These are phyloP conservation scores for Anneissia japonica DNA, from an alignment of 35 echinoderm and acorn worm species.

Conservation along the genomic window DNA sequence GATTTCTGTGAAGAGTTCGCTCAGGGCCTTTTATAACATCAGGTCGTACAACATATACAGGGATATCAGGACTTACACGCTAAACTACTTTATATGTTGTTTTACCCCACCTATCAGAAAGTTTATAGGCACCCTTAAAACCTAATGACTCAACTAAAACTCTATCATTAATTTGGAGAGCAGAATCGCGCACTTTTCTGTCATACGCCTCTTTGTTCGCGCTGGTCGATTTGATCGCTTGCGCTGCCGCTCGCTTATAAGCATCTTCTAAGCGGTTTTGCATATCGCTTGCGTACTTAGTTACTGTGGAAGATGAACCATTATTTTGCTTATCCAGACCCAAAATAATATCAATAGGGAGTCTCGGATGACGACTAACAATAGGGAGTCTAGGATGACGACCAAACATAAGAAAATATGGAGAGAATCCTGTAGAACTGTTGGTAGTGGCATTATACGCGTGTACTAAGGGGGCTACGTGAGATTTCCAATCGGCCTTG, in stretches of 20 bases:
- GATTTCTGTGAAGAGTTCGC: slow-evolving; percentile 43
- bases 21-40: slow-evolving; percentile 12
- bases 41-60: slow-evolving; percentile 56
- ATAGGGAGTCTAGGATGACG: slow-evolving; percentile 10
- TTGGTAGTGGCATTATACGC: slow-evolving; percentile 10
- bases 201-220: neutral
- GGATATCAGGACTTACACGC: slow-evolving; percentile 1
- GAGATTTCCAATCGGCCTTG: slow-evolving; percentile 30
- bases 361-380: neutral
- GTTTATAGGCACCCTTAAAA: no score
- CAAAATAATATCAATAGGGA: neutral
- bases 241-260: neutral
- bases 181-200: neutral
- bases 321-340: neutral
- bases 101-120: neutral
- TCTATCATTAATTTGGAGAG: no score
- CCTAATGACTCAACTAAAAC: no score
- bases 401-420: slow-evolving; percentile 2
- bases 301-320: neutral
- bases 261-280: neutral
- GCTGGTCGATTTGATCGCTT: neutral
- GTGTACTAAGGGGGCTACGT: neutral
- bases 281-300: neutral
- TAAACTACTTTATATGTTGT: neutral
- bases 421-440: neutral